Evolutionary conservation across 37 sponge, comb jelly and placozoan genomes (phyloP), one percentile per base, ranked within the genome.

Genomic region (Spongilla lacustris): DNA sequence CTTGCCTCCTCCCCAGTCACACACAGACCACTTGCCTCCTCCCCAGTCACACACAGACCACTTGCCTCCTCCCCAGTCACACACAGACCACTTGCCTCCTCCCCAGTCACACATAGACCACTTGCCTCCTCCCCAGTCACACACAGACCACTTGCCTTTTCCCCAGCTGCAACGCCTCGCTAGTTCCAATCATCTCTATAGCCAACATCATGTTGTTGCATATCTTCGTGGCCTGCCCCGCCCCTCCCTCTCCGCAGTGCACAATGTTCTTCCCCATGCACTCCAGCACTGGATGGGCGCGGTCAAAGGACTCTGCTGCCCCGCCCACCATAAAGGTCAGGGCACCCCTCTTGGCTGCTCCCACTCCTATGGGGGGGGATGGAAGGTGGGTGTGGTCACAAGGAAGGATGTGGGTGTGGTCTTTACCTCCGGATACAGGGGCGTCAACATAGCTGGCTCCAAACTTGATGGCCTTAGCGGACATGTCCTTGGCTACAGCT

Each of bases 121-220:
- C 41, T 41, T 6, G 6, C 41, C 41, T 41, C 41, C 3, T 41
- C 3, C 41, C 41, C 41, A 9, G 41, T 6, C 41, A 3, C 41
- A 41, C 41, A 3, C 41, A 29, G 19, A 13, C n/a, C 30, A 33
- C 89, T 79, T 29, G 94, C 96, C 75, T 95, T 17, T 92, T 89
- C 12, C 96, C 99, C 26, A 99, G 82, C 70, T 95, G 94, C 71
- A 99, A 80, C 12, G 94, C 95, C 66, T 99, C 99, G 13, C 93
- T 84, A 10, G 96, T 92, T 2, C 97, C 99, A 14, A 99, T 94
- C 97, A 97, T 99, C 25, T 83, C 41, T 48, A 97, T 94, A 2
- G 88, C 99, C 58, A 99, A 84, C 81, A 99, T 83, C 97, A 99
- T 95, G 84, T 99, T 99, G 81, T 99, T 99, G 73, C 99, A 99